These are phyloP conservation scores for Lophochroa leadbeateri DNA, from an alignment of 2,113 vertebrate genomes.

Conservation along the genomic window DNA sequence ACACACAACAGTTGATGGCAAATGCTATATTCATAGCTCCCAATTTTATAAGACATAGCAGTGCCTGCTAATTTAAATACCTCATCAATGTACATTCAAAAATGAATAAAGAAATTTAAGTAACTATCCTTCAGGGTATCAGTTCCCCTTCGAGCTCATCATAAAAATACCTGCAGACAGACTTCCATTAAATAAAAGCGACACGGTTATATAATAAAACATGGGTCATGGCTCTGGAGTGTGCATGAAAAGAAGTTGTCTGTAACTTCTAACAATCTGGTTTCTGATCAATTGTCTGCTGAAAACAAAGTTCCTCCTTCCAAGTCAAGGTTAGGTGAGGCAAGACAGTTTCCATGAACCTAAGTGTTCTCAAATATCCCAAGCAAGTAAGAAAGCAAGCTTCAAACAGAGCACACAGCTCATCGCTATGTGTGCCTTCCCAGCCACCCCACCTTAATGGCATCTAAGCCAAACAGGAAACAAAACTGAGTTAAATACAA, in stretches of 20 bases:
- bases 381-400: neutral
- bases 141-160: neutral
- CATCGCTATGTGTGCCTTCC: neutral
- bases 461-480: neutral
- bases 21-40: neutral
- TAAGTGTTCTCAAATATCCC: neutral
- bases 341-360: neutral
- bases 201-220: rapidly evolving
- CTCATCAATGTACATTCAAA: neutral
- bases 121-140: neutral
- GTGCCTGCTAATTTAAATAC: neutral
- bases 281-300: neutral
- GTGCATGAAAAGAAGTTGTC: neutral
- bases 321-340: neutral
- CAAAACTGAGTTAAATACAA: neutral
- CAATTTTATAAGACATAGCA: neutral
- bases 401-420: neutral
- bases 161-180: neutral
- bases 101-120: neutral
- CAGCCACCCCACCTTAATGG: neutral
- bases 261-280: neutral
- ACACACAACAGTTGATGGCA: neutral
- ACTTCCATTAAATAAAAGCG: neutral
- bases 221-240: neutral
- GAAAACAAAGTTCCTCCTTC: neutral